Evolutionary conservation across 2,888 invertebrate species (phyloP), one percentile per base, ranked within the genome.

Genomic region (Altica lythri): DNA sequence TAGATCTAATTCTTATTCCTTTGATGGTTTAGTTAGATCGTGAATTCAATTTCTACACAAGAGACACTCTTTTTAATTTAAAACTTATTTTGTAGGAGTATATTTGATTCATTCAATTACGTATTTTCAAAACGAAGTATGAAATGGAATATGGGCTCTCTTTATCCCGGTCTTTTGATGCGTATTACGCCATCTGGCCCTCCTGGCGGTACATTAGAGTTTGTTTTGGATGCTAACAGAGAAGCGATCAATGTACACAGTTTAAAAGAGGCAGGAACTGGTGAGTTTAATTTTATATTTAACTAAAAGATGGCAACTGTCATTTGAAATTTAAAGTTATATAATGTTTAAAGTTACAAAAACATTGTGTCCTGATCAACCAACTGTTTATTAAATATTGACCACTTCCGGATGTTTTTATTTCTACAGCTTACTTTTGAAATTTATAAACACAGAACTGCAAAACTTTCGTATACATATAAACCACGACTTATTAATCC

Each of bases 151-250:
- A 80, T 92, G 74, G 83, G 85, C 52, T 78, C 75, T 3, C 57
- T 91, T 1, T 88, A 90, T 72, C 91, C 91, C 0, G 91, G 91
- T 0, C 73, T 92, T 8, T 81, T 83, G 51, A 84, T 92, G 81
- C 82, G 83, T 58, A 83, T 91, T 40, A 87, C 89, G 1, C 90
- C 91, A 29, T 86, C 87, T 29, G 76, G 85, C 1, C 79, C 78
- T 60, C 82, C 86, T 0, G 86, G 85, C 59, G 90, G 90, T 38
- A 76, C 88, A 19, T 77, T 91, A 25, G 89, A 91, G 67, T 91
- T 92, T 66, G 82, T 84, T 0, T 76, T 91, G 71, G 89, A 90
- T 66, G 81, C 82, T 0, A 78, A 80, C 55, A 68, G 78, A 13
- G 82, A 82, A 57, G 66, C 71, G 42, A 38, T 71, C 78, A 82